These are phyloP conservation scores for Lepilemur ruficaudatus DNA, from an alignment of 2,797 vertebrate species.

Conservation along the genomic window DNA sequence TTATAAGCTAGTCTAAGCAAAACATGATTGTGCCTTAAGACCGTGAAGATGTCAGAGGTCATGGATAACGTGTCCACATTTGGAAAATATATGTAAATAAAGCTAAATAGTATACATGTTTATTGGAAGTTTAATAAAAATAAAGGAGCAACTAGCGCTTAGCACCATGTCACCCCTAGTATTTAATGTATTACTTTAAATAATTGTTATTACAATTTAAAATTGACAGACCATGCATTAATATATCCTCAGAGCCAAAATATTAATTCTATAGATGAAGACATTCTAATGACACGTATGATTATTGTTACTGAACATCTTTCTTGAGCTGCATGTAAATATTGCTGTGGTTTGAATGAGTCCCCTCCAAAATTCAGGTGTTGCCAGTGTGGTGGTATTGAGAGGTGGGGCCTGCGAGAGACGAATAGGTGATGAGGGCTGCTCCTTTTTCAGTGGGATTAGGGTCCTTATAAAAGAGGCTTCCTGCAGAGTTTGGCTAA, in stretches of 20 bases:
- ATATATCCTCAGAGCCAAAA: neutral
- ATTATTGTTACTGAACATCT: neutral
- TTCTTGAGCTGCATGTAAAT: neutral
- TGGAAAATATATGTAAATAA: neutral
- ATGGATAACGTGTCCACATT: neutral
- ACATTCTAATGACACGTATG: neutral
- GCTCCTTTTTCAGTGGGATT: neutral
- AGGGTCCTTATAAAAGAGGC: neutral
- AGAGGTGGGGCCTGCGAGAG: neutral
- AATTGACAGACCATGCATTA: neutral
- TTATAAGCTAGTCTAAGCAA: neutral
- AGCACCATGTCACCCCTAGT: neutral
- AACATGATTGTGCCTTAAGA: neutral
- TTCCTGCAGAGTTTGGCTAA: neutral
- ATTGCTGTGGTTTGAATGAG: neutral
- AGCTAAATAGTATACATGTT: neutral
- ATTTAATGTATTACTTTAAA: neutral
- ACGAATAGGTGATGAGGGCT: neutral
- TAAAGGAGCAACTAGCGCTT: neutral
- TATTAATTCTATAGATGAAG: neutral
- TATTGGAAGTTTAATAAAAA: neutral
- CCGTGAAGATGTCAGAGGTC: neutral
- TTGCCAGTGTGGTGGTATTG: neutral
- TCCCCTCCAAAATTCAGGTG: neutral
- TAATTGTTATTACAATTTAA: neutral